Evolutionary conservation across 2,888 invertebrate genomes (phyloP), one percentile per base, ranked within the genome.

Genomic region (Macrosoma leucophasiata): DNA sequence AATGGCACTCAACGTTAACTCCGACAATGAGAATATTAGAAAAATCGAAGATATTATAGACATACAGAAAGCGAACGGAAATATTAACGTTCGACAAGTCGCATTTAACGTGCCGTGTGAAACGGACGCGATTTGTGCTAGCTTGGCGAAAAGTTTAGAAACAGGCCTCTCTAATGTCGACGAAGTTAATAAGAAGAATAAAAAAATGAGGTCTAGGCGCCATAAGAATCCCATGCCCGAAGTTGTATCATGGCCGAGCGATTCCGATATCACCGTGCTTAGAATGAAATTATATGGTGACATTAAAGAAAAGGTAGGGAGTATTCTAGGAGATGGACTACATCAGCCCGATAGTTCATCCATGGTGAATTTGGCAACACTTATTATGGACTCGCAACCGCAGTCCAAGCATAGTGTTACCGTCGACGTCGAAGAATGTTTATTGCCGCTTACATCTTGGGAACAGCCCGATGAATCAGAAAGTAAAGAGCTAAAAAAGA

Each of bases 211-310:
- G 9, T 46, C 48, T 1, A 69, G 65, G 42, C 61, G 63, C 3
- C 55, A 50, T 11, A 69, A 62, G 37, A 64, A 57, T 41, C 64
- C 61, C 20, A 29, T 64, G 4, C 56, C 68, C 1, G 79, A 82
- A 32, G 63, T 66, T 4, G 46, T 73, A 30, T 76, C 87, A 8
- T 86, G 86, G 75, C 84, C 85, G 1, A 87, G 88, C 29, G 88
- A 88, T 58, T 88, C 88, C 0, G 88, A 88, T 54, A 81, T 88
- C 33, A 88, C 88, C 0, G 82, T 88, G 3, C 69, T 88, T 5
- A 62, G 86, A 50, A 84, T 88, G 62, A 84, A 86, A 51, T 52
- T 61, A 48, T 62, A 60, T n/a, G 65, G 54, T 32, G 74, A 73
- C 36, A 55, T 79, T 36, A 85, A 84, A 55, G 73, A 84, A 36